Conservation (phyloP, 2,113 vertebrate genomes). For the Arothron firmamentum region DNA sequence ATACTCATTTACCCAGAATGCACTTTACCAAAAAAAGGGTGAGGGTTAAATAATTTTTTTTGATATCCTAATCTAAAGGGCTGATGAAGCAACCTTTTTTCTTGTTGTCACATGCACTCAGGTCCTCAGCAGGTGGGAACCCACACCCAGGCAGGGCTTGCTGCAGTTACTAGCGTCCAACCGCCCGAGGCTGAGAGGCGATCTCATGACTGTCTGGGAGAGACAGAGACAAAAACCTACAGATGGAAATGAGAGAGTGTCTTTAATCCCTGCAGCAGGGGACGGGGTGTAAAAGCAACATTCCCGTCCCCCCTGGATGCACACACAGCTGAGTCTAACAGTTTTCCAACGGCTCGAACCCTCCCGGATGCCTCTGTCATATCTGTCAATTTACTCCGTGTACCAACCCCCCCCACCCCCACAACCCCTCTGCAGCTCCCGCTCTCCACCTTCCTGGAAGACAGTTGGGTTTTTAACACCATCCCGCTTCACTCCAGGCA, state of each 20-base stretch:
- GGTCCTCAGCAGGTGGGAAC: constrained; percentile 15
- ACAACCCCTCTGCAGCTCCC: not conserved
- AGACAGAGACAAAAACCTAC: constrained; percentile 16
- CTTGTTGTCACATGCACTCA: not conserved
- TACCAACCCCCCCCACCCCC: constrained; percentile 12
- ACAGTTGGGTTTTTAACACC: constrained; percentile 45
- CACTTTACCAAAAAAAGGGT: no score
- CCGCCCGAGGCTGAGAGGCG: constrained; percentile 31
- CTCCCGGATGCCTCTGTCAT: constrained; percentile 44
- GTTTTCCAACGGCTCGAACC: constrained; percentile 48
- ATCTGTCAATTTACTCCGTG: constrained; percentile 48
- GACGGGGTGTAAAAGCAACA: not conserved
- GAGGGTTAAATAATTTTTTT: no score
- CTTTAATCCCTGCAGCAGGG: not conserved
- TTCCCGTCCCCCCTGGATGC: not conserved
- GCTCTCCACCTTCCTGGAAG: constrained; percentile 28
- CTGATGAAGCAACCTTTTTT: not conserved
- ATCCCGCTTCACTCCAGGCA: constrained; percentile 38
- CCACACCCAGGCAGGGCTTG: constrained; percentile 22
- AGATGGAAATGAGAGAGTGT: not conserved
- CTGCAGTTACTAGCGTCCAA: constrained; percentile 16
- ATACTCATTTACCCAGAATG: no score
- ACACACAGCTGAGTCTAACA: constrained; percentile 20
- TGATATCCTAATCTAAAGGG: not conserved
- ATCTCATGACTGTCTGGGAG: constrained; percentile 30